These are phyloP conservation scores for Erythrolamprus reginae DNA, from an alignment of 2,113 vertebrate genomes.

Conservation along the genomic window DNA sequence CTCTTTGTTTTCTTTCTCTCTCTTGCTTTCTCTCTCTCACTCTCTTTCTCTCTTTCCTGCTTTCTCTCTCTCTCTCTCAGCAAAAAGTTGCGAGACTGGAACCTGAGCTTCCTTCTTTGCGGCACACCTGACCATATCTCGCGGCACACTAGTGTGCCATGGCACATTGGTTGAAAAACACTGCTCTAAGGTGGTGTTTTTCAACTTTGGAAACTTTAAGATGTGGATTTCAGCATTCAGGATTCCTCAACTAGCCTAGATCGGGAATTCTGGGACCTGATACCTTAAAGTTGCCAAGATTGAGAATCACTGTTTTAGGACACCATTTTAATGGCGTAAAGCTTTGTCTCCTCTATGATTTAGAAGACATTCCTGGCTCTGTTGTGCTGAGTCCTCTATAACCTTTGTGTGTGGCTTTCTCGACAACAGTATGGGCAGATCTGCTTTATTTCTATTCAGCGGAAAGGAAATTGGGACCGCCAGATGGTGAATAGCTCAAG, in stretches of 20 bases:
- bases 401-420: neutral
- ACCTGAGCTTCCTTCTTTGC: no score
- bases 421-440: conserved; percentile 1
- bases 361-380: neutral
- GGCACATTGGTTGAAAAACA: no score
- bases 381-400: neutral
- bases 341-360: neutral
- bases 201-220: neutral
- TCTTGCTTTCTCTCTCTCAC: no score
- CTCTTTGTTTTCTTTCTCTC: no score
- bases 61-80: no score
- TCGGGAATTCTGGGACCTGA: neutral
- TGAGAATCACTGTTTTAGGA: neutral
- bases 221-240: neutral
- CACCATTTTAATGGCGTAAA: neutral
- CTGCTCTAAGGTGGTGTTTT: neutral
- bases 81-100: no score
- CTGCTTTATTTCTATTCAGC: conserved; percentile 9
- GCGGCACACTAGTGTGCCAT: no score
- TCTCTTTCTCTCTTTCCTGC: no score
- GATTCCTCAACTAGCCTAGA: neutral
- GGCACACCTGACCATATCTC: no score
- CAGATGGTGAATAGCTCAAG: conserved; percentile 11
- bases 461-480: conserved; percentile 3
- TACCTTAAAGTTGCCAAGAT: neutral